Percentiles rank a stretch among this genome's conserved stretches.
phyloP scores from a whole-genome alignment of 2,888 invertebrate genomes.

The Malachius bipustulatus region DNA sequence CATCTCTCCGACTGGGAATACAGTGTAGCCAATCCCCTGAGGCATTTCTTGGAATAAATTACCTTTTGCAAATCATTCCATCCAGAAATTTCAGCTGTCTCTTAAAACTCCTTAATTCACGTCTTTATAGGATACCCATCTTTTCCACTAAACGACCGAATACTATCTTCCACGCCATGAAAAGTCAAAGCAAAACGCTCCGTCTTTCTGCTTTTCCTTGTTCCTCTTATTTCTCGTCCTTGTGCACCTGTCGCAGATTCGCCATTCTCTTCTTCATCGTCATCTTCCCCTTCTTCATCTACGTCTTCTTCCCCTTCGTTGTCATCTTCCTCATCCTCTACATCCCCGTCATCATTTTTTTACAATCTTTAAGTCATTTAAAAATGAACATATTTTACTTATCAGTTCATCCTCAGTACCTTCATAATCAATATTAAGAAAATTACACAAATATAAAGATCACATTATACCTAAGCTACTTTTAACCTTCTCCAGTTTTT shows the following conservation, averaged over 20 bases:
- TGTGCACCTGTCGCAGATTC: conserved; percentile 1
- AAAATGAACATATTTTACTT: conserved; percentile 11
- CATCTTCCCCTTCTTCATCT: background rate
- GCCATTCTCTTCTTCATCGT: background rate
- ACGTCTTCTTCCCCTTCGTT: background rate
- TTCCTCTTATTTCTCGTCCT: conserved; percentile 3
- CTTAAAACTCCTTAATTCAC: conserved; percentile 24
- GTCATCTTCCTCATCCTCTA: conserved; percentile 4
- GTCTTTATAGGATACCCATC: conserved; percentile 19
- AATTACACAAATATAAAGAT: conserved; percentile 13
- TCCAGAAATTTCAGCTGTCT: conserved; percentile 19
- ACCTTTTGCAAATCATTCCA: conserved; percentile 23
- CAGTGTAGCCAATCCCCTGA: conserved; percentile 23
- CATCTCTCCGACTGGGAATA: conserved; percentile 21
- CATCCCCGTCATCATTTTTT: conserved; percentile 1
- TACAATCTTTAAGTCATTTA: conserved; percentile 8
- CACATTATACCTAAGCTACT: conserved; percentile 8
- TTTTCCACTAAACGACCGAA: conserved; percentile 20
- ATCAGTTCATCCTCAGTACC: conserved; percentile 9
- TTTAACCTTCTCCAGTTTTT: conserved; percentile 11
- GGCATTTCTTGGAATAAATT: conserved; percentile 24
- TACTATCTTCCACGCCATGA: conserved; percentile 21
- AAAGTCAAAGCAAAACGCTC: conserved; percentile 18
- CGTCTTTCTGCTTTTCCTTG: background rate
- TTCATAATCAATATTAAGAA: conserved; percentile 14